Evolutionary conservation across 2,113 vertebrate genomes (phyloP), one percentile per base, ranked within the genome.

Genomic region (Zosterops japonicus): DNA sequence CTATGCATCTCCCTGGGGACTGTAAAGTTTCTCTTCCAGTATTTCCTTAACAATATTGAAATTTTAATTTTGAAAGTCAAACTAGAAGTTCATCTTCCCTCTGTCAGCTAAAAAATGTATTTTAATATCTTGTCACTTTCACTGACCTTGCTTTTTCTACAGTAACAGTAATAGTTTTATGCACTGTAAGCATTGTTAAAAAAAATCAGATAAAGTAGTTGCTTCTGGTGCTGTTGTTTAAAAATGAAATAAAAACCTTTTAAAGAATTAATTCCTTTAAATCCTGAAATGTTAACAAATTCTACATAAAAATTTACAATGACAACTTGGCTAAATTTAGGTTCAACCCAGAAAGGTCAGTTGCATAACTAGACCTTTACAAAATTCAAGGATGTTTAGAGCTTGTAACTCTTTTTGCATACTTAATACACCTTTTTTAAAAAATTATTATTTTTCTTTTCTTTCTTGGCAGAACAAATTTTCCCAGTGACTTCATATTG

Each of bases 241-340:
- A 95, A 96, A 88, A 95, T 90, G 35, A 91, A 94, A 75, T 46
- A 75, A 82, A 82, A 81, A 22, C 28, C 29, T 85, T 94, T 76
- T n/a, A 82, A 93, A 89, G 65, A 93, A 89, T 79, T 83, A 79
- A 94, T 74, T 75, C 4, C 55, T 89, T 85, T 57, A 91, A 55
- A 87, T 85, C 28, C 23, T 33, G 19, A 85, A 94, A 57, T 33
- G 69, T 65, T 50, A 85, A 75, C 12, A 85, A 71, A 49, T 68
- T 87, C 52, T 79, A 41, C 55, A 67, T 42, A 53, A 23, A 87
- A 84, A 94, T 82, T 92, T 84, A 82, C 41, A 78, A 42, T 9
- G 53, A 57, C 77, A 83, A 57, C 39, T 60, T 64, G 53, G 31
- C n/a, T 85, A 87, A 85, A 91, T 56, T 85, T 79, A 71, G 33